Conservation (phyloP, 2,888 invertebrate genomes). For the Agrilus cyanescens region DNA sequence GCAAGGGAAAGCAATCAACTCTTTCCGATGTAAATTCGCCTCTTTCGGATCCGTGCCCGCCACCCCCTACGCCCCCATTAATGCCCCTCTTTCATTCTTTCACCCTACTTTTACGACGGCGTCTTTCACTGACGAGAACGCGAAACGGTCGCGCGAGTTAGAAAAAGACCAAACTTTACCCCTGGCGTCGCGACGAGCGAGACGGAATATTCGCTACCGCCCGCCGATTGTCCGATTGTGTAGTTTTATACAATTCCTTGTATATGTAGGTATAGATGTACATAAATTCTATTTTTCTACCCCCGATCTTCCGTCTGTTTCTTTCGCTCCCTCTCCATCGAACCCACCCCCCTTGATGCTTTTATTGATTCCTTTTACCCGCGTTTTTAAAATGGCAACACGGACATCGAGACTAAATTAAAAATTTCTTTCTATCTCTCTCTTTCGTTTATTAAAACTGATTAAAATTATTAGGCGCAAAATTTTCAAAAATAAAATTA, state of each 20-base stretch:
- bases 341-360: not conserved
- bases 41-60: constrained; percentile 25
- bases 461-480: too few species aligned
- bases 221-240: constrained; percentile 17
- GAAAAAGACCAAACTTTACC: constrained; percentile 7
- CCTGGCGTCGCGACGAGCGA: constrained; percentile 8
- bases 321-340: constrained; percentile 7
- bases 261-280: too few species aligned
- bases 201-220: constrained; percentile 7
- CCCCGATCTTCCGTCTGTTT: constrained; percentile 13
- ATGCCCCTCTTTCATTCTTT: constrained; percentile 36
- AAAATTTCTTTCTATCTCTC: too few species aligned
- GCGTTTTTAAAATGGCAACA: constrained; percentile 5
- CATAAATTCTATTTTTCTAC: constrained; percentile 25
- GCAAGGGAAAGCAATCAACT: constrained; percentile 34
- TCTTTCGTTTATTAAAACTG: too few species aligned
- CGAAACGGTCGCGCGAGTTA: constrained; percentile 10
- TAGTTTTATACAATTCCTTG: constrained; percentile 15
- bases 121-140: constrained; percentile 12
- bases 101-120: constrained; percentile 35
- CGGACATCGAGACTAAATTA: not conserved
- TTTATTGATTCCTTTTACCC: constrained; percentile 14
- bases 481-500: too few species aligned
- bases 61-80: constrained; percentile 30
- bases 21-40: constrained; percentile 36